These are phyloP conservation scores for Ornithoptera alexandrae DNA, from an alignment of 2,888 invertebrate species.

Conservation along the genomic window DNA sequence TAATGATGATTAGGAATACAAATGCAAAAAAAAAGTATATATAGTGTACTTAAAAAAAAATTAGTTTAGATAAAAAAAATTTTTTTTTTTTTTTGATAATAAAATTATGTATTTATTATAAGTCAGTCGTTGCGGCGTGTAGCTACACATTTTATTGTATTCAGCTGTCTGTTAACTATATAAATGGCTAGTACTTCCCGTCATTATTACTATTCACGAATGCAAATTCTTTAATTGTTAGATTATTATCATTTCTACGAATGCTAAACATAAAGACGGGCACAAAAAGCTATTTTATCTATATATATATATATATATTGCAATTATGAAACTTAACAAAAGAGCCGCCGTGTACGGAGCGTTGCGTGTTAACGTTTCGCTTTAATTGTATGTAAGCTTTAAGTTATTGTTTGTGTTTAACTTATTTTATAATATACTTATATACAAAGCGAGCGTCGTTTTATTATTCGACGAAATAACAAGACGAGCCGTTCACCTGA, in stretches of 20 bases:
- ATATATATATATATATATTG: not conserved
- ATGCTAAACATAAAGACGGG: slow-evolving; percentile 21
- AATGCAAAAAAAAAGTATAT: slow-evolving; percentile 2
- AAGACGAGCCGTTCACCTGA: too few species aligned
- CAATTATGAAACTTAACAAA: slow-evolving; percentile 22
- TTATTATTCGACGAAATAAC: too few species aligned
- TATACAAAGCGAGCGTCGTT: not conserved
- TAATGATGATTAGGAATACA: too few species aligned
- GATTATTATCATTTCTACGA: slow-evolving; percentile 30
- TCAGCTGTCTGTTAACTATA: slow-evolving; percentile 38
- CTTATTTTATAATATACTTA: too few species aligned
- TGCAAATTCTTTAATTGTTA: slow-evolving; percentile 31
- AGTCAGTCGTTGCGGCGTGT: slow-evolving; percentile 2
- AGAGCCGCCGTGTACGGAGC: slow-evolving; percentile 17
- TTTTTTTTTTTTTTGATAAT: slow-evolving; percentile 1
- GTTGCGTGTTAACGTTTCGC: not conserved
- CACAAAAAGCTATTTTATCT: slow-evolving; percentile 27
- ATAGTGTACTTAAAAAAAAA: not conserved
- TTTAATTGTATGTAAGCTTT: not conserved
- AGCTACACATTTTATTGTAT: slow-evolving; percentile 27
- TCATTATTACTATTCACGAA: slow-evolving; percentile 34
- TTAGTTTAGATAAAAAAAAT: slow-evolving; percentile 7
- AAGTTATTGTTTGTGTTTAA: not conserved
- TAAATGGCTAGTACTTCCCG: slow-evolving; percentile 42
- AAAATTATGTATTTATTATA: not conserved